Evolutionary conservation across 2,888 invertebrate genomes (phyloP), one percentile per base, ranked within the genome.

Genomic region (Sesia apiformis): DNA sequence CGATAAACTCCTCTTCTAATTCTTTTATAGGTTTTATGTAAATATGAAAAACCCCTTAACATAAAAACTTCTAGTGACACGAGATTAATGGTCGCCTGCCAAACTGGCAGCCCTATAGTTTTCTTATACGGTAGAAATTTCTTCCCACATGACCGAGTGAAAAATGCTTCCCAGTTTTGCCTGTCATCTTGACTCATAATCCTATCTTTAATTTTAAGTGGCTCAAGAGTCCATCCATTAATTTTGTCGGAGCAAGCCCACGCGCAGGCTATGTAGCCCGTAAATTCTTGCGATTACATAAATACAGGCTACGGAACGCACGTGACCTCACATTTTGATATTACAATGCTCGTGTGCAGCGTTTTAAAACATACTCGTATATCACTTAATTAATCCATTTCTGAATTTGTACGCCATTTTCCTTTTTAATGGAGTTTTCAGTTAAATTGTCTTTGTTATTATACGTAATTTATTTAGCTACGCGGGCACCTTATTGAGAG

Each of bases 351-450:
- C 72, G 70, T 72, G 74, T 73, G 72, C 72, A 62, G 73, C 74
- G 73, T 76, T 79, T 78, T 70, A 76, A 79, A 70, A 23, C 1
- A 23, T 23, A 23, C 23, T 23, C 70, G 51, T 53, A 74, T 72
- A 76, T 74, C 68, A 67, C 70, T 70, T 77, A 80, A 80, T 81
- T 79, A 78, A 78, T 76, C 79, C 72, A 67, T 70, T 72, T 78
- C 74, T 70, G 69, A 67, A 71, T 73, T 69, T 63, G 66, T 64
- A 71, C 67, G 69, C 66, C 65, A 67, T 5, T 23, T 50, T 38
- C 23, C 38, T 8, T 38, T 5, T 38, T 50, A 50, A 50, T 50
- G 39, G 38, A 38, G 38, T 50, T 50, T 39, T 7, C 38, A 46
- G 46, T 46, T 8, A 46, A 8, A 46, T 8, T n/a, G 46, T 23